A percentile compares a stretch with the other conserved stretches of the same genome.
These are phyloP conservation scores for Rotaria macrura DNA, from an alignment of 2,888 invertebrate genomes.

Conservation along the genomic window DNA sequence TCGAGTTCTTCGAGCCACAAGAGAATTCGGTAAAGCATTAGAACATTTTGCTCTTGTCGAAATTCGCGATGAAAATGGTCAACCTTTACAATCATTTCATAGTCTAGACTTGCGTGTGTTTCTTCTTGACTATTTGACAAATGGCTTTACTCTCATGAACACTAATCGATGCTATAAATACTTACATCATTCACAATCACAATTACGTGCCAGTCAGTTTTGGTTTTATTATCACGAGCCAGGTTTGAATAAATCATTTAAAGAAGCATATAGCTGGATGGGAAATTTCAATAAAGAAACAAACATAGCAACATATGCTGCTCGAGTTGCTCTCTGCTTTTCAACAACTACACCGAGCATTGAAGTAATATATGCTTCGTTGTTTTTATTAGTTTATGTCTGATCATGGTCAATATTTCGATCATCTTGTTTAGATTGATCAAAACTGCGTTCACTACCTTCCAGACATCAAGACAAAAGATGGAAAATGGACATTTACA, in stretches of 20 bases:
- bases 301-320: not conserved
- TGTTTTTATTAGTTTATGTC: too few relatives aligned
- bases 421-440: too few relatives aligned
- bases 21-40: not conserved
- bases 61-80: not conserved
- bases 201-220: not conserved
- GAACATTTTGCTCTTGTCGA: not conserved
- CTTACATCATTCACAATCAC: slow-evolving; percentile 8
- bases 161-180: not conserved
- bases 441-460: too few relatives aligned
- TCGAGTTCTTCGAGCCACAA: not conserved
- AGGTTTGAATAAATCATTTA: not conserved
- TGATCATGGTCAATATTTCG: too few relatives aligned
- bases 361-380: too few relatives aligned
- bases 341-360: not conserved
- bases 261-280: not conserved
- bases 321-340: not conserved
- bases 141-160: not conserved
- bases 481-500: not conserved
- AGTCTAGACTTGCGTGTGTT: not conserved
- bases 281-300: not conserved
- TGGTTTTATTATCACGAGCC: not conserved
- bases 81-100: not conserved
- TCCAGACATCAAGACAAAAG: not conserved
- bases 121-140: not conserved